Evolutionary conservation across 2,888 invertebrate species (phyloP).

Genomic region (Scaptomyza parva): DNA sequence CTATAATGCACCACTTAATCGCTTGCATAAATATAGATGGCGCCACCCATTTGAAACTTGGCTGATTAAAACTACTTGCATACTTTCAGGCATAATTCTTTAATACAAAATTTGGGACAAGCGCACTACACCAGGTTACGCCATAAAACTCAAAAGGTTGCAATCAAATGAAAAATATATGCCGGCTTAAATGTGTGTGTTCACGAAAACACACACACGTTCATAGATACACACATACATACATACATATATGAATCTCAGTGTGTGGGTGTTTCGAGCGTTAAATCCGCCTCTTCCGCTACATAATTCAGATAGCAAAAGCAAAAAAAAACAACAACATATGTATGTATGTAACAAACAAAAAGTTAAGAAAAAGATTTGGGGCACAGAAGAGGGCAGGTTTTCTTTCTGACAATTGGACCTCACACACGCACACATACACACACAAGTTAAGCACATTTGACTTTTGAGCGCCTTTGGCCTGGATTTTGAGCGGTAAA

Average conservation of each 20-base stretch:
- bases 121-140: conserved; percentile 34
- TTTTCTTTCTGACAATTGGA: conserved; percentile 29
- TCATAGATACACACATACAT: conserved; percentile 13
- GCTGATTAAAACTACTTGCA: no score
- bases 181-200: conserved; percentile 55
- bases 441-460: conserved; percentile 26
- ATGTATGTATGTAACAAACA: no score
- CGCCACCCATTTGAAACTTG: no score
- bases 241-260: conserved; percentile 46
- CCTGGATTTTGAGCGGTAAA: conserved; percentile 17
- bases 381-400: no score
- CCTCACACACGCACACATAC: conserved; percentile 15
- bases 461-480: conserved; percentile 52
- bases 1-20: no score
- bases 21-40: no score
- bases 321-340: no score
- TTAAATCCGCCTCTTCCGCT: conserved; percentile 71
- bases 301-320: conserved; percentile 69
- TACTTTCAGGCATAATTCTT: no score
- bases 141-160: conserved; percentile 63
- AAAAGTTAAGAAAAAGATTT: conserved; percentile 33
- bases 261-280: conserved; percentile 53
- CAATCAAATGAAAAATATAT: conserved; percentile 65
- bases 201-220: conserved; percentile 11
- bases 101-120: no score